Conservation (phyloP, 2,113 vertebrate genomes). For the Coturnix japonica region DNA sequence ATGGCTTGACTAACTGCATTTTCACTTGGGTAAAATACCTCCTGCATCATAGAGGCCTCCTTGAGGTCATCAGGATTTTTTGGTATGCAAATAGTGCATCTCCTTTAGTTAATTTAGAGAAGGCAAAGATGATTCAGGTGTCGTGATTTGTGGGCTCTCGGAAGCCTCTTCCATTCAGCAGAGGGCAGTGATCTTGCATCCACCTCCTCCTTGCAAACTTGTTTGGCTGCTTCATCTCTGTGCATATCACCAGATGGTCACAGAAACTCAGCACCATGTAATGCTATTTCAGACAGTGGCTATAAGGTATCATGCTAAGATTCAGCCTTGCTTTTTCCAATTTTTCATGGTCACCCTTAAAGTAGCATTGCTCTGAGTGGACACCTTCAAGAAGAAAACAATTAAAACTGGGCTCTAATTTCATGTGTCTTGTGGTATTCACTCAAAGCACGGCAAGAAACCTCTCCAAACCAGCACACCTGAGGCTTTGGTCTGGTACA, state of each 20-base stretch:
- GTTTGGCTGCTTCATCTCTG: background rate
- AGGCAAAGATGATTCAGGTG: background rate
- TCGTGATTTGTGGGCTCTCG: rapidly evolving
- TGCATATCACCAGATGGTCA: background rate
- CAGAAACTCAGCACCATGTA: background rate
- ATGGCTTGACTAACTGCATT: background rate
- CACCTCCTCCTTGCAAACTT: background rate
- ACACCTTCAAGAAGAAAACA: background rate
- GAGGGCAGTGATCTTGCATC: conserved; percentile 27
- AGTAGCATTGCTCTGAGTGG: background rate
- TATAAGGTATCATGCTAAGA: background rate
- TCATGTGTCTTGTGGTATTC: background rate
- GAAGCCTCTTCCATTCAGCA: background rate
- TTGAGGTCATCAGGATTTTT: background rate
- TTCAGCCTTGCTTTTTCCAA: background rate
- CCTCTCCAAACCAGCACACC: background rate
- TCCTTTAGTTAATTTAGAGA: background rate
- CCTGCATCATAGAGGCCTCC: background rate
- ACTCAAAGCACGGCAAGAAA: background rate
- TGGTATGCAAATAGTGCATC: background rate
- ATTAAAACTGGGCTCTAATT: background rate
- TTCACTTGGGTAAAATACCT: background rate
- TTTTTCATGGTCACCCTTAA: background rate
- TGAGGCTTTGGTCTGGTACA: background rate
- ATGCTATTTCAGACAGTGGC: background rate